Base-by-base conservation (phyloP, 2,888 invertebrate genomes). In the Dinocampus coccinellae region DNA sequence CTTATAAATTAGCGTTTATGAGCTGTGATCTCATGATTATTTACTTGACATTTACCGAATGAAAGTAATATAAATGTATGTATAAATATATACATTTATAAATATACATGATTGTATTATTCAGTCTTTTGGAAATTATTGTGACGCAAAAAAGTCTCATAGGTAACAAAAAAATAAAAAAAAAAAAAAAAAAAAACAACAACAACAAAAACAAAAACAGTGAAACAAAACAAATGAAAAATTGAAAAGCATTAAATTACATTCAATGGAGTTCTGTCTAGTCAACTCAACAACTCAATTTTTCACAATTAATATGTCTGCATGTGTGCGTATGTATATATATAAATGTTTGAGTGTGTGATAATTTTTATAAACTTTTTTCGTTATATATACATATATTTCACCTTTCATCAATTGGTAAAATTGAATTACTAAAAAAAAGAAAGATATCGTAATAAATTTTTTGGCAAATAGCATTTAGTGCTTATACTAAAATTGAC, bases 21-120 rank as follows among this genome's bases (percentile, higher is more conserved):
- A 71, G 71, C 61, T 71, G 71, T 71, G 71, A 71, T 71, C 71
- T 71, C 66, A 67, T 47, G 62, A 71, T 71, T 66, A 71, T 66
- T 60, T 62, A 57, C 71, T 71, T 29, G 42, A 63, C 64, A 24
- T 34, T n/a, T 13, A 42, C 36, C 57, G 55, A 13, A 53, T 29
- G 13, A 61, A 61, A 20, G 11, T 55, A 16, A 42, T 26, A 9
- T 42, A 13, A 20, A 16, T 33, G 39, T 39, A 42, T 42, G n/a
- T 53, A 33, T 65, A 65, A 20, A 53, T 53, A 29, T 55, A 65
- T 34, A 34, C 16, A 34, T 34, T 9, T 13, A 33, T 34, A 60
- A 6, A 34, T 16, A 20, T 16, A n/a, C 11, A 60, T 60, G 34
- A 9, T n/a, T 20, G 20, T 16, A n/a, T 47, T 4, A 7, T 4